Evolutionary conservation across 2,797 vertebrate species (phyloP).

Genomic region (Geotria australis): DNA sequence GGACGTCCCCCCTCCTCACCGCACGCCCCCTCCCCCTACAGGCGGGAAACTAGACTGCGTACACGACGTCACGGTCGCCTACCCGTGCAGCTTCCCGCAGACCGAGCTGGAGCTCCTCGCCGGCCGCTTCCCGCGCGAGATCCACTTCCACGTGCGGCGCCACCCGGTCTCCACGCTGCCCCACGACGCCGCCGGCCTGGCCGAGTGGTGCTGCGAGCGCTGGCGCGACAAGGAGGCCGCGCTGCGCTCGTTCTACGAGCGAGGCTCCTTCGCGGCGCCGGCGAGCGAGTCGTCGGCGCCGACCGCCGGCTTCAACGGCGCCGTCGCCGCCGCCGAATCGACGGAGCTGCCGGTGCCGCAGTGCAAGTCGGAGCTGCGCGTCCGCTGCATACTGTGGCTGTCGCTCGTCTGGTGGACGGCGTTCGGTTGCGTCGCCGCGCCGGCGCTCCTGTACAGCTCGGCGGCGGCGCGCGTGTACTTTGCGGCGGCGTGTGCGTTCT

Average conservation of each 20-base stretch:
- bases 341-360: constrained; percentile 20
- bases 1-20: no score
- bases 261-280: constrained; percentile 19
- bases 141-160: constrained; percentile 66
- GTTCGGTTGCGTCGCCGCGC: constrained; percentile 22
- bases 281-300: constrained; percentile 1
- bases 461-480: constrained; percentile 31
- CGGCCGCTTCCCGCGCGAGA: constrained; percentile 60
- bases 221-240: constrained; percentile 73
- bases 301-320: no score
- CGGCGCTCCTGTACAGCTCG: constrained; percentile 29
- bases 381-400: constrained; percentile 30
- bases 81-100: constrained; percentile 77
- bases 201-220: constrained; percentile 55
- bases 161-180: constrained; percentile 37
- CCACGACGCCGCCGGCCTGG: constrained; percentile 19
- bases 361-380: constrained; percentile 62
- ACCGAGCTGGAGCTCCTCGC: constrained; percentile 59
- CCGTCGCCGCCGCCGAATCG: no score
- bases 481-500: constrained; percentile 20
- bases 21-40: constrained; percentile 7
- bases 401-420: constrained; percentile 57
- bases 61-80: constrained; percentile 83
- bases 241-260: constrained; percentile 39
- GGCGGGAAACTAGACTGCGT: constrained; percentile 68